Percentiles rank a stretch among this genome's conserved stretches.
Evolutionary conservation across 1,140 invertebrate genomes (phyloP).

Genomic region (Archivesica marissinica): DNA sequence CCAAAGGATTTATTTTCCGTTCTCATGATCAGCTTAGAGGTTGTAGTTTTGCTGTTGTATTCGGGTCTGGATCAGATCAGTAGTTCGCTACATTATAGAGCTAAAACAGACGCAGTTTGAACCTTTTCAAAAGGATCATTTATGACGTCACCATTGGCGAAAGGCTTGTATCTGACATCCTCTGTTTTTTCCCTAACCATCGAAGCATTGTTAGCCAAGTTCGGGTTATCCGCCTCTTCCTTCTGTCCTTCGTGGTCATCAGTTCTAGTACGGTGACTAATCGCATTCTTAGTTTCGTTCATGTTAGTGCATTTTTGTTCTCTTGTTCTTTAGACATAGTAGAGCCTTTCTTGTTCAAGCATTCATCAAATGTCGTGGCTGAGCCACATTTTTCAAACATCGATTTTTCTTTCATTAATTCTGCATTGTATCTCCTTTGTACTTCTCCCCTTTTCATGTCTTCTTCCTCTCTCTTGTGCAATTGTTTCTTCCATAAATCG

Average conservation of each 20-base stretch:
- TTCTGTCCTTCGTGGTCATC: neutral
- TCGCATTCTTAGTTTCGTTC: neutral
- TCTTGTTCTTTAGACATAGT: constrained; percentile 42
- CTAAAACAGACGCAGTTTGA: neutral
- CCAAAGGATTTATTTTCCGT: too few species aligned
- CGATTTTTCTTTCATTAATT: constrained; percentile 56
- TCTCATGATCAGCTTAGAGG: too few species aligned
- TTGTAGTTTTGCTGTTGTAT: too few species aligned
- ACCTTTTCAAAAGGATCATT: neutral
- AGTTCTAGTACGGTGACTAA: neutral
- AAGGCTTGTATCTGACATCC: neutral
- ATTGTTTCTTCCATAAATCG: constrained; percentile 63
- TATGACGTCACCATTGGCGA: neutral
- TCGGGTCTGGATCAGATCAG: too few species aligned
- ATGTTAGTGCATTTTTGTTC: neutral
- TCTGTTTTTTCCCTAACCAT: constrained; percentile 36
- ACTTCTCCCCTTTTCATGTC: constrained; percentile 62
- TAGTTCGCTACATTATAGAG: too few species aligned
- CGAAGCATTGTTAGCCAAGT: constrained; percentile 34
- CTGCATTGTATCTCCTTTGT: constrained; percentile 57
- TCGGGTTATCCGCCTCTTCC: neutral
- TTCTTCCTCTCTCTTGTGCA: constrained; percentile 40
- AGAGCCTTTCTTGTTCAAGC: constrained; percentile 57
- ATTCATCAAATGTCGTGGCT: constrained; percentile 60
- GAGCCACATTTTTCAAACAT: constrained; percentile 15